A percentile compares a stretch with the other conserved stretches of the same genome.
Conservation (phyloP, 2,113 vertebrate genomes). For the Cynopterus brachyotis region DNA sequence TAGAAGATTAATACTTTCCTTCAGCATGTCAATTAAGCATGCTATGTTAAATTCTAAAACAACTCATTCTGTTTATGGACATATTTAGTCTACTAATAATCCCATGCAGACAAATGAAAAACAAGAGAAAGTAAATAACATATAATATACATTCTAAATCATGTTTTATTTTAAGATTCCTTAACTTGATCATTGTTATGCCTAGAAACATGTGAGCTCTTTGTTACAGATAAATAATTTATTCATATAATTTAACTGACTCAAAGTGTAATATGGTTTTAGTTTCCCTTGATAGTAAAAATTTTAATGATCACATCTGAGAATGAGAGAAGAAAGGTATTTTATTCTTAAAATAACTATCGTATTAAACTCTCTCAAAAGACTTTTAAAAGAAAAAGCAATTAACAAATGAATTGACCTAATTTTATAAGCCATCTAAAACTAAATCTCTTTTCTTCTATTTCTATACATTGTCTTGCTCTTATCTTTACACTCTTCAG, state of each 20-base stretch:
- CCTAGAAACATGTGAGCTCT: background rate
- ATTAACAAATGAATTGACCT: conserved; percentile 56
- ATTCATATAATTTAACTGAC: conserved; percentile 4
- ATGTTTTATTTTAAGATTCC: background rate
- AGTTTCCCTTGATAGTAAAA: conserved; percentile 48
- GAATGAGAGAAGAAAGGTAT: background rate
- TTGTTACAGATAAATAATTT: conserved; percentile 33
- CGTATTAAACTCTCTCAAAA: conserved; percentile 53
- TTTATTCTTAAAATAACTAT: conserved; percentile 57
- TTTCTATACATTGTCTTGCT: background rate
- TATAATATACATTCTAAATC: background rate
- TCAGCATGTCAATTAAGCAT: background rate
- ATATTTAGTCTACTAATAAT: background rate
- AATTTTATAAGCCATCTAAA: conserved; percentile 42
- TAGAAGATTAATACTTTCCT: background rate
- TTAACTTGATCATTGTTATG: background rate
- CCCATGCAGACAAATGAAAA: background rate
- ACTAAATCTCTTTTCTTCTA: background rate
- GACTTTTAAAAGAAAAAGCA: conserved; percentile 49
- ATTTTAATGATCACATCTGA: conserved; percentile 28
- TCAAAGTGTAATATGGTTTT: background rate
- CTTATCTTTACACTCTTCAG: background rate
- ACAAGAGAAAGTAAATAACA: background rate
- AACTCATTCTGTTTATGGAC: background rate
- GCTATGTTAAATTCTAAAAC: background rate